Conservation (phyloP, 2,888 invertebrate species). For the Incurvaria masculella region DNA sequence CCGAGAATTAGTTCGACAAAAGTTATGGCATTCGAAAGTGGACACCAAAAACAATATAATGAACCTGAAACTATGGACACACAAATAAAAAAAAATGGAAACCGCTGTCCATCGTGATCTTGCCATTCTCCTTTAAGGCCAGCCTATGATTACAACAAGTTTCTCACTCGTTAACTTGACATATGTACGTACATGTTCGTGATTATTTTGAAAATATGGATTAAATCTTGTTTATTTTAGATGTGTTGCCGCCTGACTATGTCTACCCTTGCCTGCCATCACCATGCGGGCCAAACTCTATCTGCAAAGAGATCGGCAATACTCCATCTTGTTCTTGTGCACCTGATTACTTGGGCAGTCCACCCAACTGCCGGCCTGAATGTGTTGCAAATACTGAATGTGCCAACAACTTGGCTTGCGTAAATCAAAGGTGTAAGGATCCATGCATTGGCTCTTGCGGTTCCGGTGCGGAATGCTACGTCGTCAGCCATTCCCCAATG, state of each 20-base stretch:
- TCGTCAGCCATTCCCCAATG: slow-evolving; percentile 70
- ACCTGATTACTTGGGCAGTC: slow-evolving; percentile 64
- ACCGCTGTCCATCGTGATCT: no score
- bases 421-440: slow-evolving; percentile 69
- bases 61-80: no score
- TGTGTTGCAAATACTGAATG: slow-evolving; percentile 75
- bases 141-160: no score
- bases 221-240: slow-evolving; percentile 25
- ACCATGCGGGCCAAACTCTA: slow-evolving; percentile 71
- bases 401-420: slow-evolving; percentile 63
- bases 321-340: slow-evolving; percentile 71
- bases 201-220: no score
- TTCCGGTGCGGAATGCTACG: slow-evolving; percentile 65
- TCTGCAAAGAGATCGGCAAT: slow-evolving; percentile 58
- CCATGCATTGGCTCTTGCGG: slow-evolving; percentile 76
- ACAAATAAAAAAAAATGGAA: no score
- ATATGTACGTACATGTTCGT: no score
- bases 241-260: slow-evolving; percentile 26
- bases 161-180: no score
- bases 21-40: no score
- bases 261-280: slow-evolving; percentile 66
- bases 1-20: no score
- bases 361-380: slow-evolving; percentile 71
- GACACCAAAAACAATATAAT: no score
- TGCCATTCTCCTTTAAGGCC: no score